Base-by-base conservation (phyloP, 2,888 invertebrate species). In the Caenorhabditis wallacei region DNA sequence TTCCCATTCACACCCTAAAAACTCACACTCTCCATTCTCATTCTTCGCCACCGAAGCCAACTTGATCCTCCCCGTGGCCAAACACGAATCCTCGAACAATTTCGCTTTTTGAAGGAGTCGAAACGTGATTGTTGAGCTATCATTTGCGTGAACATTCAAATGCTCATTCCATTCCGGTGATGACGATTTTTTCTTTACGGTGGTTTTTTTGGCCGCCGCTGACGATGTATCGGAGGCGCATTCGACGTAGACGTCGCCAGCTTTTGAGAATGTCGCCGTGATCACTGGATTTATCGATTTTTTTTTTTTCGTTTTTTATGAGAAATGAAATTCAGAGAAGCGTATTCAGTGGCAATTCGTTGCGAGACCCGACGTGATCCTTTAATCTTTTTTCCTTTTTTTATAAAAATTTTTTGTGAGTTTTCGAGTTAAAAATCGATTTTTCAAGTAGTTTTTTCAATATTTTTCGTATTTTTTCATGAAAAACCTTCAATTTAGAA, bases 111-210 rank as follows among this genome's bases (percentile, higher is more conserved):
- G 86, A 37, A 88, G 76, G 1, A 91, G 84, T 10, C 87, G 85
- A 61, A 91, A 88, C 2, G 84, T 84, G 8, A 91, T 22, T 0
- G 84, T 75, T 1, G 90, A 88, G 0, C 84, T 64, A 8, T 91
- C 91, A n/a, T 79, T 84, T 20, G 90, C 89, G 35, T 59, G 78
- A 8, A 89, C n/a, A 20, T 84, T 76, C 69, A 91, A 71, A 13
- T 82, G 59, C 59, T 92, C 92, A 18, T 91, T 90, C 91, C 92
- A 92, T 74, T 90, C 88, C 0, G 92, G 91, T 24, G 85, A 48
- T 46, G 61, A 80, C 13, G 89, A 90, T 82, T 89, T 90, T 86
- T 92, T 92, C 81, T 91, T 90, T 1, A 88, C 84, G 8, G 84
- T 69, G 26, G 92, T 91, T 63, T 85, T 87, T 70, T 88, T 89